Evolutionary conservation across 2,888 invertebrate genomes (phyloP), one percentile per base, ranked within the genome.

Genomic region (Smittia sp.): DNA sequence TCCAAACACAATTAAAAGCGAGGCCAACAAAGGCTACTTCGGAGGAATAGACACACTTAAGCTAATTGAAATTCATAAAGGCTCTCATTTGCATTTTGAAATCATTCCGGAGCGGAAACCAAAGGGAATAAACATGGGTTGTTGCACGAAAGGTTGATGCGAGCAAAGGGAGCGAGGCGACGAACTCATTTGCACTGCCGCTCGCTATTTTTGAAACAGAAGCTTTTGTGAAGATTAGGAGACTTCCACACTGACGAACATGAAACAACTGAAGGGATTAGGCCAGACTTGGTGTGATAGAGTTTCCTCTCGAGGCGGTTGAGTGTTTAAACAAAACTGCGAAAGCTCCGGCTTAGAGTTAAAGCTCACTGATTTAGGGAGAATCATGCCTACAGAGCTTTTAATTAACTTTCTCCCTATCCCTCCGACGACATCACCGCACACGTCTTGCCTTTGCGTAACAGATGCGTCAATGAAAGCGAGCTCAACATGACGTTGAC

Each of bases 61-160:
- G 9, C 13, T 58, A 58, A 58, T 58, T 58, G 58, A 58, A 58
- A 58, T 58, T 58, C 22, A 58, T 58, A 22, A 58, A 58, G n/a
- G 58, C 58, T 9, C 58, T 20, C 18, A 58, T 58, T 58, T 58
- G 22, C 58, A 58, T 58, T 58, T 58, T 58, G 20, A 58, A 58
- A n/a, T 58, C 13, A 58, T 58, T 58, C 58, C 58, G 22, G 22
- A 22, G 22, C 58, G 58, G 58, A 58, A 58, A 58, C n/a, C 1
- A 22, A 46, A 46, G 46, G 46, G 15, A 46, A 15, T 6, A 11
- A 46, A 46, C 58, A 18, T 58, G 58, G 22, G 58, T 58, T 58
- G 58, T 22, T 58, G 58, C 58, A 22, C 22, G 20, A 18, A 18
- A 58, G n/a, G 3, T 32, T 9, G 9, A 32, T 32, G 3, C 32